phyloP scores from a whole-genome alignment of 2,113 vertebrate genomes.

The Myiozetetes cayanensis region DNA sequence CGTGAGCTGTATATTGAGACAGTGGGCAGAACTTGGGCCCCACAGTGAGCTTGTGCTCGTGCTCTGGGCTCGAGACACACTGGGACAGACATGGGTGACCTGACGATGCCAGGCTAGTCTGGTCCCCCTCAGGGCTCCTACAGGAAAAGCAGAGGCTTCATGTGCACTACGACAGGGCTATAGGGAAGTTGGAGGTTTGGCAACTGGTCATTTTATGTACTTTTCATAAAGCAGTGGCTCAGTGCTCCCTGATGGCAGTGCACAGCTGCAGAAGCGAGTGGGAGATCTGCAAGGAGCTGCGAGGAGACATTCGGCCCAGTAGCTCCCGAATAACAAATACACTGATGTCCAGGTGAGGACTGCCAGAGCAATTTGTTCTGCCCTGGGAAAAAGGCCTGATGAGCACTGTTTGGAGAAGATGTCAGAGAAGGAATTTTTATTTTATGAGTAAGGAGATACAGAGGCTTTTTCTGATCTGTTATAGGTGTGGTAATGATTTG shows the following conservation, averaged over 20 bases:
- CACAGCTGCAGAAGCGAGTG: neutral
- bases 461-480: neutral
- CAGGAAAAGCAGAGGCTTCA: neutral
- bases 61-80: accelerated
- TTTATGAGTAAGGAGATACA: neutral
- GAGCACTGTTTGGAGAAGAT: neutral
- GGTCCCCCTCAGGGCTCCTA: neutral
- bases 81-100: neutral
- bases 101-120: accelerated
- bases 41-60: neutral
- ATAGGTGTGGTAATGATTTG: neutral
- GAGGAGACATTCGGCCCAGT: neutral
- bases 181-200: neutral
- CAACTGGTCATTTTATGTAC: neutral
- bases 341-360: neutral
- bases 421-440: neutral
- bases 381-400: neutral
- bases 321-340: neutral
- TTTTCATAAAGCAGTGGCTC: neutral
- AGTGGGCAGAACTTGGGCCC: neutral
- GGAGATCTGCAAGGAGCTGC: neutral
- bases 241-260: neutral
- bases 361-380: constrained; percentile 14
- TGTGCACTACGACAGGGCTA: neutral
- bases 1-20: accelerated